Evolutionary conservation across 2,113 vertebrate genomes (phyloP), one percentile per base, ranked within the genome.

Genomic region (Procapra przewalskii): DNA sequence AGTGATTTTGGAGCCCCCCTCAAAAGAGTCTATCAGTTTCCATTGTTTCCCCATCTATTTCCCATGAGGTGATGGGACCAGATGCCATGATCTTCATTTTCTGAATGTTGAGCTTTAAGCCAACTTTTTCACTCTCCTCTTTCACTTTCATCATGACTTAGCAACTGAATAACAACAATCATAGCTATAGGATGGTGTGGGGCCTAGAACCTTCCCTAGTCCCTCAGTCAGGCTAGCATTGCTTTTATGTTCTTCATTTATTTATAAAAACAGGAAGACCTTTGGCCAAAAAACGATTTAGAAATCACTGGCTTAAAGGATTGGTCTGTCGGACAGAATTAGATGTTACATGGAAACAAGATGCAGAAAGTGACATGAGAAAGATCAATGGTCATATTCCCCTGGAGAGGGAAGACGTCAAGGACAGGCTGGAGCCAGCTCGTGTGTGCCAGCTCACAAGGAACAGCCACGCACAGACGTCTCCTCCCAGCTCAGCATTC

Each of bases 231-330:
- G 15, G 31, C 62, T 48, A 57, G 15, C 2, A 2, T 16, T 94
- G 86, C 40, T 90, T 36, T 59, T 40, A 52, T 14, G 27, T 23
- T 43, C 36, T 40, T 82, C 6, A 27, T 50, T 94, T 50, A 31
- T 57, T 88, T 62, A 81, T 14, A 45, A 12, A 88, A 86, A 90
- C 50, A 90, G 23, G 36, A 89, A 95, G 54, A 75, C 27, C 7
- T 59, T 81, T 64, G 50, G 9, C 40, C 75, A 36, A 60, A 55
- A 85, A 83, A n/a, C 21, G n/a, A n/a, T 83, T 95, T 71, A 83
- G 64, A 90, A 91, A 82, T 43, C 50, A 33, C 16, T n/a, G 48
- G 75, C 54, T 81, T 60, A 82, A 81, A 71, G 40, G 43, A 81
- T 2, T 31, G 52, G n/a, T 15, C 6, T 50, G 10, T 62, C 29